phyloP scores from a whole-genome alignment of 2,888 invertebrate species.

The Pecten maximus region DNA sequence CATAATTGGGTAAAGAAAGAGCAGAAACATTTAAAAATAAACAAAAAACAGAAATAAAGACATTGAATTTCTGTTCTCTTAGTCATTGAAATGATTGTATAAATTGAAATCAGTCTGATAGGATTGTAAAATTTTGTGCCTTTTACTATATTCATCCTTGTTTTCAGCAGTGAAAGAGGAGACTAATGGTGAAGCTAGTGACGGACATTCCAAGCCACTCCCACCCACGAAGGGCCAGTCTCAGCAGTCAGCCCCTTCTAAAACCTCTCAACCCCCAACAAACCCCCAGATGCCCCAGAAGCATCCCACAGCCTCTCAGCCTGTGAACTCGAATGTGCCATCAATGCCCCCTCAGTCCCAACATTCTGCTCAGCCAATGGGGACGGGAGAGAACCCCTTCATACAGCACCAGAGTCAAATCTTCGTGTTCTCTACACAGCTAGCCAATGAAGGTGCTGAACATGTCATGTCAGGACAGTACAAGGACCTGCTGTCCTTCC shows the following conservation, averaged over 20 bases:
- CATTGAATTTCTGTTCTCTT: too few species aligned
- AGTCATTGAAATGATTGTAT: too few species aligned
- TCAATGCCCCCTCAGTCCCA: constrained; percentile 48
- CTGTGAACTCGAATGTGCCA: constrained; percentile 28
- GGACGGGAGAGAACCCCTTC: constrained; percentile 68
- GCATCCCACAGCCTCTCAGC: constrained; percentile 37
- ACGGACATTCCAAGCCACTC: constrained; percentile 17
- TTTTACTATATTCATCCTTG: neutral
- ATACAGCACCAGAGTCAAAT: constrained; percentile 97
- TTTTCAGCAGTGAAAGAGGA: constrained; percentile 45
- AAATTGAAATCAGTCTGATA: too few species aligned
- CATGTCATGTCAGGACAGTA: constrained; percentile 94
- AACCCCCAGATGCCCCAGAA: constrained; percentile 36
- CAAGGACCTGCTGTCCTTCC: constrained; percentile 95
- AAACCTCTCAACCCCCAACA: constrained; percentile 50
- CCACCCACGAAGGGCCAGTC: constrained; percentile 36
- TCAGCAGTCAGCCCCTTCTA: constrained; percentile 36
- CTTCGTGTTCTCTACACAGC: constrained; percentile 96
- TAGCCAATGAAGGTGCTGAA: constrained; percentile 97
- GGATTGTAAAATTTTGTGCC: too few species aligned
- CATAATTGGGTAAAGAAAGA: neutral
- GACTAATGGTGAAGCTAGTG: constrained; percentile 43
- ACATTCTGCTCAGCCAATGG: constrained; percentile 41
- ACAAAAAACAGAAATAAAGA: too few species aligned
- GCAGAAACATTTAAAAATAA: neutral